Percentiles rank a stretch among this genome's conserved stretches.
Evolutionary conservation across 2,888 invertebrate species (phyloP).

Genomic region (Caenorhabditis sp.): DNA sequence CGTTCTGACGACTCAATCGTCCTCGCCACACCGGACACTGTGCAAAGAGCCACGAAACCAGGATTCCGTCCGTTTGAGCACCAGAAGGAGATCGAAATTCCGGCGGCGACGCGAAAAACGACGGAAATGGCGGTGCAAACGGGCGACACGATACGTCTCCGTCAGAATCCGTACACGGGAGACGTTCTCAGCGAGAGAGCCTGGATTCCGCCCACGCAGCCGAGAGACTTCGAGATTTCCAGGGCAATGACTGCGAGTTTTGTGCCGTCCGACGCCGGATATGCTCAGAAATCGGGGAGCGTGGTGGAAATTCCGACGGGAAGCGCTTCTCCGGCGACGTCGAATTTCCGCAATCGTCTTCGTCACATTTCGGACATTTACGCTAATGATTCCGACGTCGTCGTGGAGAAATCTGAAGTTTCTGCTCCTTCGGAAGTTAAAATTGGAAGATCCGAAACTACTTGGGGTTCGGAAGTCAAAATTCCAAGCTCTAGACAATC

Average conservation of each 20-base stretch:
- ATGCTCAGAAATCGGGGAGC: not conserved
- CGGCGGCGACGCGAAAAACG: conserved; percentile 11
- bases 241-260: conserved; percentile 3
- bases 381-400: not conserved
- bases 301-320: not conserved
- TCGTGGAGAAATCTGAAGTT: not conserved
- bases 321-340: not conserved
- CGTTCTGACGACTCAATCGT: conserved; percentile 15
- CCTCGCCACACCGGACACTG: conserved; percentile 32
- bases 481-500: too few relatives aligned
- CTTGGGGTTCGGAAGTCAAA: too few relatives aligned
- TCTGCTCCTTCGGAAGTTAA: not conserved
- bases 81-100: too few relatives aligned
- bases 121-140: conserved; percentile 46
- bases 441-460: too few relatives aligned
- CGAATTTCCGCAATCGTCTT: not conserved
- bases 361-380: not conserved
- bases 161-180: conserved; percentile 35
- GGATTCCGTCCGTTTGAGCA: not conserved
- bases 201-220: not conserved
- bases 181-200: conserved; percentile 32
- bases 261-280: too few relatives aligned
- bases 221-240: not conserved
- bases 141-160: conserved; percentile 37
- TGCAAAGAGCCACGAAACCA: conserved; percentile 10